These are phyloP conservation scores for Lithobates pipiens DNA, from an alignment of 2,797 vertebrate species.

Conservation along the genomic window DNA sequence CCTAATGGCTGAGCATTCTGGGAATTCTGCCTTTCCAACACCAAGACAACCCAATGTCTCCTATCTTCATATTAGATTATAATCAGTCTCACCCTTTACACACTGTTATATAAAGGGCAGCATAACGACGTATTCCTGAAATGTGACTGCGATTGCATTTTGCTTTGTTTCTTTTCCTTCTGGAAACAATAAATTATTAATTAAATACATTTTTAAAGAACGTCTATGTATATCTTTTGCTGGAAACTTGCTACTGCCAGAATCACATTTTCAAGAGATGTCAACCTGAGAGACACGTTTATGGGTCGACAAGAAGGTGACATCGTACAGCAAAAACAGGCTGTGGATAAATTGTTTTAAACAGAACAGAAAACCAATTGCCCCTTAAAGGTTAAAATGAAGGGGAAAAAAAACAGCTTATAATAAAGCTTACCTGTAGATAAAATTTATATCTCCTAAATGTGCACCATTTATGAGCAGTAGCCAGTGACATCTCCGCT, in stretches of 20 bases:
- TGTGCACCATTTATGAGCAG: too few species aligned
- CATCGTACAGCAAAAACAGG: too few species aligned
- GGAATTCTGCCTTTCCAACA: not conserved
- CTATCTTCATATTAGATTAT: not conserved
- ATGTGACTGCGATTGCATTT: constrained; percentile 26
- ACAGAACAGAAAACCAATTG: too few species aligned
- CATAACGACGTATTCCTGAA: not conserved
- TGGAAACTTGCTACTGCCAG: not conserved
- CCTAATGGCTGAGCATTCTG: not conserved
- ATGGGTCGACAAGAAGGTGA: too few species aligned
- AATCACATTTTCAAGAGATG: not conserved
- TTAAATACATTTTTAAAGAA: constrained; percentile 49
- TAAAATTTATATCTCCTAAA: too few species aligned
- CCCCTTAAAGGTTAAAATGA: too few species aligned
- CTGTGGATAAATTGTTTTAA: too few species aligned
- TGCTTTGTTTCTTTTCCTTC: constrained; percentile 28
- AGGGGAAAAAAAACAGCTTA: too few species aligned
- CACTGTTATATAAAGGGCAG: not conserved
- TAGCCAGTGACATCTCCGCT: too few species aligned
- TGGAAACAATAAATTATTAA: constrained; percentile 43
- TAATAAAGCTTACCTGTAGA: too few species aligned
- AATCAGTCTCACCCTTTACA: not conserved
- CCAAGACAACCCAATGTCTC: not conserved
- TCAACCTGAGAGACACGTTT: too few species aligned
- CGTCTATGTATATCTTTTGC: not conserved